A percentile compares a stretch with the other conserved stretches of the same genome.
Evolutionary conservation across 2,888 invertebrate species (phyloP).

Genomic region (Leptopilina drosophilae): DNA sequence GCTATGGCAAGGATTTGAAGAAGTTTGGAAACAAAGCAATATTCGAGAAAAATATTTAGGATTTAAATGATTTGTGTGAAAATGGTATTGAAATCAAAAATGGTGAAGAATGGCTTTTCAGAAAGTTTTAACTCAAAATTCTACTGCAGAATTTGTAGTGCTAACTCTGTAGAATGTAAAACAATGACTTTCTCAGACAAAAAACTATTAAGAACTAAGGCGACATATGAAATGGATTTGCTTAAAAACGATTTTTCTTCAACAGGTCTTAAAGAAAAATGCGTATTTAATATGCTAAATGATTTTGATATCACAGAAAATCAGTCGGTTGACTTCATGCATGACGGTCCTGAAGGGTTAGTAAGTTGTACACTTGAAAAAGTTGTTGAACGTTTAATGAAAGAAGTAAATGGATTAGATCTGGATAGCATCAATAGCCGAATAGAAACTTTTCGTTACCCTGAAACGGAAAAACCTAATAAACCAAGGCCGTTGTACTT

Average conservation of each 20-base stretch:
- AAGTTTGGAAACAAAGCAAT: constrained; percentile 44
- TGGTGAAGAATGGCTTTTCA: constrained; percentile 18
- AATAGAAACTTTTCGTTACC: constrained; percentile 49
- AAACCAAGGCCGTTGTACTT: constrained; percentile 49
- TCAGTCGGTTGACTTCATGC: constrained; percentile 38
- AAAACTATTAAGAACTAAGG: constrained; percentile 11
- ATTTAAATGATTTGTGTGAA: neutral
- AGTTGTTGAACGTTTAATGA: constrained; percentile 45
- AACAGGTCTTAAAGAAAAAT: constrained; percentile 40
- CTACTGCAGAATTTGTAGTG: constrained; percentile 37
- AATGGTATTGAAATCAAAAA: constrained; percentile 28
- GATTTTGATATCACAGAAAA: constrained; percentile 42
- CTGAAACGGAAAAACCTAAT: constrained; percentile 46
- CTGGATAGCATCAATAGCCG: constrained; percentile 48
- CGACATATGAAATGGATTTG: constrained; percentile 30
- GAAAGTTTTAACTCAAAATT: constrained; percentile 28
- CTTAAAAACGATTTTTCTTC: constrained; percentile 21
- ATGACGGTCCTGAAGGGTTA: constrained; percentile 42
- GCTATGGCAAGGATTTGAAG: constrained; percentile 39
- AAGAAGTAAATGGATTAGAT: constrained; percentile 42
- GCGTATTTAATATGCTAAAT: constrained; percentile 35
- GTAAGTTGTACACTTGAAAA: constrained; percentile 44
- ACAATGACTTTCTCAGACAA: constrained; percentile 18
- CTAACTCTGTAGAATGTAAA: constrained; percentile 5
- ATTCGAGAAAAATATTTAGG: constrained; percentile 28